phyloP scores from a whole-genome alignment of 2,113 vertebrate species.

The Salvator merianae region DNA sequence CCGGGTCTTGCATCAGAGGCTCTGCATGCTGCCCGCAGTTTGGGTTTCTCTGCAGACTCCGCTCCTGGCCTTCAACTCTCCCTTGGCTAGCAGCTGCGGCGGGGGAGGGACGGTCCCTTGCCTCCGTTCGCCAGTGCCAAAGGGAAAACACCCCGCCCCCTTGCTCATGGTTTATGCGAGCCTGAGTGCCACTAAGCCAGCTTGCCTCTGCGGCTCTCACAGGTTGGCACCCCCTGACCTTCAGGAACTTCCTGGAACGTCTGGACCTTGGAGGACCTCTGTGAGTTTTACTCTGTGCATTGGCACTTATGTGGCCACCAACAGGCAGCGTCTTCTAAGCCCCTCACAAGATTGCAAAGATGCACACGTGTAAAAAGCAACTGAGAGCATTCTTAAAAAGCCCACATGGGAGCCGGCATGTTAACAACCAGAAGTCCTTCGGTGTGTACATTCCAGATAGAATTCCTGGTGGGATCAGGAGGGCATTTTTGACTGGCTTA shows the following conservation, averaged over 20 bases:
- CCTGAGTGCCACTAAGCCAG: too few species aligned
- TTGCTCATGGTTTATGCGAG: background rate
- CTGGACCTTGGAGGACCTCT: too few species aligned
- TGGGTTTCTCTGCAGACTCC: constrained; percentile 50
- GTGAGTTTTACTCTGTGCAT: too few species aligned
- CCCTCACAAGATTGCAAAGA: too few species aligned
- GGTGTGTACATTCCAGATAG: background rate
- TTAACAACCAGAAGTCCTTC: background rate
- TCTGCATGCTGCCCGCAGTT: background rate
- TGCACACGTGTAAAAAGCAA: too few species aligned
- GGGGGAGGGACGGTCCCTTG: too few species aligned
- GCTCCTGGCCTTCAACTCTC: background rate
- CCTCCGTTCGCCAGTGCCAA: background rate
- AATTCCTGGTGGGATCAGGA: background rate
- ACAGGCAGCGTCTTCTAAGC: too few species aligned
- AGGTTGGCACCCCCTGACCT: too few species aligned
- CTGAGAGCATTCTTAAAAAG: too few species aligned
- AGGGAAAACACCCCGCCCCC: background rate
- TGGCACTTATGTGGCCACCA: too few species aligned
- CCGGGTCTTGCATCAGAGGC: background rate
- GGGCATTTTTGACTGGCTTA: background rate
- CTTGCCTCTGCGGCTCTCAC: background rate
- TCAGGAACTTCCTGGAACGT: too few species aligned
- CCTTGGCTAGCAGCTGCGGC: accelerated
- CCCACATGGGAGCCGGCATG: background rate